A percentile compares a stretch with the other conserved stretches of the same genome.
Conservation (phyloP, 2,113 vertebrate species). For the Indicator indicator region DNA sequence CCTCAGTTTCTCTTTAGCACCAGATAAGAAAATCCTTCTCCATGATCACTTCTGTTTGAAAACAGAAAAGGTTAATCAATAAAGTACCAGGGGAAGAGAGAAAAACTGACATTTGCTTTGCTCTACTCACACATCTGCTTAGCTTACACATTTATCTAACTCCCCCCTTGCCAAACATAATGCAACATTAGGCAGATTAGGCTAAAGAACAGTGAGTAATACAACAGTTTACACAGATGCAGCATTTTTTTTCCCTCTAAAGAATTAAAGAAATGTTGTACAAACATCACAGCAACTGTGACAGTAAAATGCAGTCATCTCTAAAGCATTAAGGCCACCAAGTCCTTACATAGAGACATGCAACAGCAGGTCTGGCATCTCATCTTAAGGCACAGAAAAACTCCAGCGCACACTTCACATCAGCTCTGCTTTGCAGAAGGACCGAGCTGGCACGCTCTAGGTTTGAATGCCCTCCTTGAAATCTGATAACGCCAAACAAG, state of each 20-base stretch:
- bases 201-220: not conserved
- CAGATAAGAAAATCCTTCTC: not conserved
- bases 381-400: not conserved
- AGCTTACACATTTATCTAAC: not conserved
- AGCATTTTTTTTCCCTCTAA: not conserved
- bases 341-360: not conserved
- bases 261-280: not conserved
- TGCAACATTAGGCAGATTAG: accelerated
- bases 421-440: not conserved
- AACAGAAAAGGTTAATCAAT: not conserved
- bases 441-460: not conserved
- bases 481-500: not conserved
- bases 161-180: not conserved
- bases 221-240: not conserved
- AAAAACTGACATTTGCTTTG: not conserved
- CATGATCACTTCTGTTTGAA: not conserved
- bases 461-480: not conserved
- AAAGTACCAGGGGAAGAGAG: not conserved
- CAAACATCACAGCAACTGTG: not conserved
- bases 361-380: not conserved
- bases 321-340: not conserved
- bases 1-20: not conserved
- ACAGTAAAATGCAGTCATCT: not conserved
- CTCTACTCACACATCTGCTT: not conserved
- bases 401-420: not conserved